phyloP scores from a whole-genome alignment of 1,140 invertebrate species.

The Lamellibrachia luymesi region DNA sequence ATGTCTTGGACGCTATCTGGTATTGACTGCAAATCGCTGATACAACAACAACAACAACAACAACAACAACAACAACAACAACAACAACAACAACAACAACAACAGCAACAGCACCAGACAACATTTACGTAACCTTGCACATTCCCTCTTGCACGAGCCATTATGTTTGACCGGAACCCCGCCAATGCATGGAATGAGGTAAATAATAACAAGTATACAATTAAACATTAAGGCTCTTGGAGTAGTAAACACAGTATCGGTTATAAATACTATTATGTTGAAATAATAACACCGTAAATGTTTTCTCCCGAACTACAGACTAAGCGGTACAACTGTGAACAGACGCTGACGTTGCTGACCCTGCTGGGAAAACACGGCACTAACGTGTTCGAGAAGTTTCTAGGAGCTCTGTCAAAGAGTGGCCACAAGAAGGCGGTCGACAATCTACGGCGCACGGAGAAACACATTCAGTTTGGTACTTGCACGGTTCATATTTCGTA shows the following conservation, averaged over 20 bases:
- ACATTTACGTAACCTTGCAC: not conserved
- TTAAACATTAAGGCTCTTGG: not conserved
- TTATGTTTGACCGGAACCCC: not conserved
- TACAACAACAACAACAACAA: not conserved
- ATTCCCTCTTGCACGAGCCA: not conserved
- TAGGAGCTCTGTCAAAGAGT: not conserved
- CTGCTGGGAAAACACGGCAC: slow-evolving; percentile 13
- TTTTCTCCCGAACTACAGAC: not conserved
- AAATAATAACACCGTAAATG: not conserved
- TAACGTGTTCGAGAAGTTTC: slow-evolving; percentile 17
- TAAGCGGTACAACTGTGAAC: not conserved
- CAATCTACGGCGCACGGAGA: slow-evolving; percentile 14
- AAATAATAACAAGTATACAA: not conserved
- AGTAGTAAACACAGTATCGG: not conserved
- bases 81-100: no score
- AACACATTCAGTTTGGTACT: slow-evolving; percentile 12
- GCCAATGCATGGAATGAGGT: not conserved
- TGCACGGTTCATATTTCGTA: not conserved
- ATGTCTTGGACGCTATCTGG: not conserved
- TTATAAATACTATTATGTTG: not conserved
- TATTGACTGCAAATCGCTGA: not conserved
- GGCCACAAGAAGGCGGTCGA: slow-evolving; percentile 7
- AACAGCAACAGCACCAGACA: not conserved
- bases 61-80: no score
- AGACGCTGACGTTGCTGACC: not conserved